phyloP scores from a whole-genome alignment of 2,888 invertebrate species.

The Mantis religiosa region DNA sequence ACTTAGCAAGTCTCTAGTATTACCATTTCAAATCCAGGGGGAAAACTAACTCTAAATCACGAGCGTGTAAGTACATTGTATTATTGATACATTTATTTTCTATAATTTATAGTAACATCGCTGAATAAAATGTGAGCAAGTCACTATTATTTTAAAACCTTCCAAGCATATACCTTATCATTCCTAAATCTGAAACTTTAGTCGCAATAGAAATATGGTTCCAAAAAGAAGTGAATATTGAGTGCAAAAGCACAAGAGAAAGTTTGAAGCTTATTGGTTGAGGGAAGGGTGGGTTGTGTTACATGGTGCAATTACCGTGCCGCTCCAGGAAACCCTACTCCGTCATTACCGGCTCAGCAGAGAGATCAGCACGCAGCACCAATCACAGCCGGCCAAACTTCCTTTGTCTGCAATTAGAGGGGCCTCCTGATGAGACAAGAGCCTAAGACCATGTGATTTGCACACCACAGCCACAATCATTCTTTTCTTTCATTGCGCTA shows the following conservation, averaged over 20 bases:
- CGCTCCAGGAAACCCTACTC: not conserved
- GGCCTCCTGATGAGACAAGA: not conserved
- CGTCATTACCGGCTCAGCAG: not conserved
- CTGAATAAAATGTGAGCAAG: no score
- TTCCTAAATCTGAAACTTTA: no score
- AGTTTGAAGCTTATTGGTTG: not conserved
- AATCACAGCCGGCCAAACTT: not conserved
- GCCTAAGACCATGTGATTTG: not conserved
- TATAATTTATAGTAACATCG: no score
- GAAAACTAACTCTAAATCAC: no score
- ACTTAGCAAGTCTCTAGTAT: no score
- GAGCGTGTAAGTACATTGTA: no score
- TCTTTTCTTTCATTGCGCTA: not conserved
- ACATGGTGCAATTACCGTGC: not conserved
- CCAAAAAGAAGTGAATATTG: not conserved
- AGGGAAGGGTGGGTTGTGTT: not conserved
- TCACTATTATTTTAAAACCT: no score
- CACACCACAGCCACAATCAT: not conserved
- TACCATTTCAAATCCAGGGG: no score
- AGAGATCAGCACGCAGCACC: not conserved
- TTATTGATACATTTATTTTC: no score
- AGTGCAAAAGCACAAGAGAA: not conserved
- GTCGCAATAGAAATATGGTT: not conserved
- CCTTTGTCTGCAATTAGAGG: not conserved
- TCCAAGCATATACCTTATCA: no score